Base-by-base conservation (phyloP, 2,888 invertebrate genomes). In the Callinectes sapidus region DNA sequence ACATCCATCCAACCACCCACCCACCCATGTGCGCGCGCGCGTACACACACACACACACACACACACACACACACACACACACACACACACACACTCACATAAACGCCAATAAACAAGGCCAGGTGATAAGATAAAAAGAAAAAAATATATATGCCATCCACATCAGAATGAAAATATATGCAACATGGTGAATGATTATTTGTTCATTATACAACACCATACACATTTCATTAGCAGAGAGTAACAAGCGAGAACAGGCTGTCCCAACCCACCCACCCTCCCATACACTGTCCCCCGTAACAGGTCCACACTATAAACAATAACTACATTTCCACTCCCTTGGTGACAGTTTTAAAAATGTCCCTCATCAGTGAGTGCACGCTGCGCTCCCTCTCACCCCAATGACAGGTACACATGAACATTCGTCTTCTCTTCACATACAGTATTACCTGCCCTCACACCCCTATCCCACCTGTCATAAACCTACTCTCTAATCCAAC, bases 291-390 rank as follows among this genome's bases (percentile, higher is more conserved):
- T n/a, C n/a, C n/a, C n/a, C n/a, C n/a, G n/a, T n/a, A n/a, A 61
- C 61, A 61, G 8, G 10, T 48, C 10, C 10, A 48, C 48, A 48
- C 10, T 61, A 61, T 61, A 61, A 61, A 61, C 61, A 61, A 61
- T 61, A 61, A 71, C 71, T n/a, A 3, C 71, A n/a, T 2, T n/a
- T 23, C 16, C 28, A 28, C 71, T 71, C 71, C 23, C n/a, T 23
- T 28, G 71, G 71, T 71, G 71, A 71, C 71, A 71, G 71, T 71
- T 71, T 71, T 23, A 71, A 71, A 71, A 71, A 71, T n/a, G 23
- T n/a, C n/a, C 71, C 23, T 10, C 71, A 71, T 71, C 61, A 61
- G 61, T 18, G 23, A 61, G 23, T 61, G 61, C 18, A 61, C 61
- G 18, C 61, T 28, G 71, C 71, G 2, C 71, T 71, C 3, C 71